Conservation (phyloP, 2,113 vertebrate species). For the Jaculus jaculus region DNA sequence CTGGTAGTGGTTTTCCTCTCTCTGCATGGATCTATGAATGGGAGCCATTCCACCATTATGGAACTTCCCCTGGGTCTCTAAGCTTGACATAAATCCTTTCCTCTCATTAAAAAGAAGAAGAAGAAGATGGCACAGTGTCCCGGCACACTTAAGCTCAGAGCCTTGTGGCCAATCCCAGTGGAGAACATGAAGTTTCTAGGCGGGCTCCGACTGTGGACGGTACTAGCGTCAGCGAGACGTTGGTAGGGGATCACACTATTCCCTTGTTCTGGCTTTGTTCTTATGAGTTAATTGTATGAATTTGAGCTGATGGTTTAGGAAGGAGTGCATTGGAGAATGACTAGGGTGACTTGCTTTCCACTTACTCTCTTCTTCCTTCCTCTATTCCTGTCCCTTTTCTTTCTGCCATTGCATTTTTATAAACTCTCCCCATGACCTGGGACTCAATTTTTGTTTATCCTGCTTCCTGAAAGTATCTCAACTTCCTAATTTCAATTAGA, state of each 20-base stretch:
- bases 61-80: too few relatives aligned
- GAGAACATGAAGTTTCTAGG: background rate
- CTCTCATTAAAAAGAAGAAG: too few relatives aligned
- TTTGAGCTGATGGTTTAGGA: conserved; percentile 38
- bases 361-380: background rate
- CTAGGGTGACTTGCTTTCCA: background rate
- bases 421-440: background rate
- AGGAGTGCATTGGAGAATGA: background rate
- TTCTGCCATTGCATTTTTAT: background rate
- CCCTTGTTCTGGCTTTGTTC: background rate
- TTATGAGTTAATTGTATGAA: background rate
- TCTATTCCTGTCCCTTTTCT: accelerated
- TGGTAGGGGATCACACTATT: background rate
- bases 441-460: background rate
- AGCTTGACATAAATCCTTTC: too few relatives aligned
- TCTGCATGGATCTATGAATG: too few relatives aligned
- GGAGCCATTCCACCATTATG: too few relatives aligned
- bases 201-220: background rate
- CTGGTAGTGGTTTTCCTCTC: too few relatives aligned
- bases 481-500: background rate
- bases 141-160: background rate
- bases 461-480: background rate
- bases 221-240: background rate
- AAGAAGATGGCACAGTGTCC: background rate
- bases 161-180: background rate